A percentile compares a stretch with the other conserved stretches of the same genome.
Conservation (phyloP, 2,888 invertebrate species). For the Lasioglossum villosulum region DNA sequence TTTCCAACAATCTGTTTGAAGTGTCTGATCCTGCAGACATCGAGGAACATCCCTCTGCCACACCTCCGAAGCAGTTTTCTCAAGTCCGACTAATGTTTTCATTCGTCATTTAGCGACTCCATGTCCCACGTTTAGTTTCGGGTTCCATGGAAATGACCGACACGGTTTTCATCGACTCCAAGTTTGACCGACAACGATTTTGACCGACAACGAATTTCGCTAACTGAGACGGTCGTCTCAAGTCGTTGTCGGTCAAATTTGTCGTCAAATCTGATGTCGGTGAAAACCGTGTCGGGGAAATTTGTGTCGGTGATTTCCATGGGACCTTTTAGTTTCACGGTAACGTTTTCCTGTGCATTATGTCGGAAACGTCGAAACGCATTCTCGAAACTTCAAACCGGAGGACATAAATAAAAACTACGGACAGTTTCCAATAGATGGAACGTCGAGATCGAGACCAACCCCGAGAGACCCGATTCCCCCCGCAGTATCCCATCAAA, state of each 20-base stretch:
- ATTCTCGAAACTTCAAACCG: neutral
- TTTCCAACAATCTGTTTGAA: neutral
- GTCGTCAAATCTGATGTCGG: too few relatives aligned
- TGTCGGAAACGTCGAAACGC: neutral
- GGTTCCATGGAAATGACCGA: too few relatives aligned
- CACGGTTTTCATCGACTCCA: too few relatives aligned
- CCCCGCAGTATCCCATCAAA: slow-evolving; percentile 19
- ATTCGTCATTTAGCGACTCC: neutral
- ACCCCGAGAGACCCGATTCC: slow-evolving; percentile 21
- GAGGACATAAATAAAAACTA: neutral
- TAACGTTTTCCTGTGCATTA: neutral
- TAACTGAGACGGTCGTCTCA: too few relatives aligned
- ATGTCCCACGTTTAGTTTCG: neutral
- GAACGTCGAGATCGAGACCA: slow-evolving; percentile 62
- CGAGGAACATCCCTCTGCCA: neutral
- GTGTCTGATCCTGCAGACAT: slow-evolving; percentile 9
- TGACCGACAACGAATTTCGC: too few relatives aligned
- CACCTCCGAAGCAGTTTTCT: neutral
- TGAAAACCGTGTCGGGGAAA: too few relatives aligned
- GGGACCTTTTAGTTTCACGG: neutral
- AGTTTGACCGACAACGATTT: too few relatives aligned
- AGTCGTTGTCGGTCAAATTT: too few relatives aligned
- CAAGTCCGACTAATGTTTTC: neutral
- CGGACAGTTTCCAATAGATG: neutral
- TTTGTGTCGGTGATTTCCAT: too few relatives aligned